Evolutionary conservation across 2,888 invertebrate genomes (phyloP), one percentile per base, ranked within the genome.

Genomic region (Aphelenchoides bicaudatus): DNA sequence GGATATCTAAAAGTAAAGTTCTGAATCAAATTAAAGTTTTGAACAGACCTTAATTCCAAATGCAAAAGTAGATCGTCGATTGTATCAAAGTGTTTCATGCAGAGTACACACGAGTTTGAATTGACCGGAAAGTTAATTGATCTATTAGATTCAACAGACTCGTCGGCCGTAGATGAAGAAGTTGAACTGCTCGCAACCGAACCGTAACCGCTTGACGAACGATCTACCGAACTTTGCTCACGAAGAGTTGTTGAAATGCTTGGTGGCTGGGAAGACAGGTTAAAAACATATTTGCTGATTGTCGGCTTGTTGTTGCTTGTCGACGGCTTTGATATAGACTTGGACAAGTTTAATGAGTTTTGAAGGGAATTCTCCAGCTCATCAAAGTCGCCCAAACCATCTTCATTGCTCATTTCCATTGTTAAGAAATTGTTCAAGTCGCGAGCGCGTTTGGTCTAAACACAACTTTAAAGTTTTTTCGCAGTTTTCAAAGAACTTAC

Each of bases 351-450:
- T n/a, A n/a, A n/a, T n/a, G n/a, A n/a, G n/a, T n/a, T n/a, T n/a
- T n/a, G 13, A 13, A 43, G 10, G 27, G 43, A 43, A 23, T 43
- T 43, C 25, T n/a, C 43, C 16, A 10, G 43, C 23, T 10, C 43
- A n/a, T 3, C 2, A 25, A 13, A 10, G 13, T 25, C 13, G 16
- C 1, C 4, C 23, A 43, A 25, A 1, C 16, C 13, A n/a, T 43
- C 43, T 16, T 43, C 43, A 27, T 43, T 43, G 3, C 43, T 43
- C 43, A 43, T 3, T 16, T 43, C 43, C 43, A 43, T 43, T 16
- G 27, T 27, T 27, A 43, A 16, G 16, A 25, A 43, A 16, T 43
- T 43, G n/a, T n/a, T n/a, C n/a, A n/a, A n/a, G n/a, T n/a, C n/a
- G n/a, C n/a, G n/a, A n/a, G n/a, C n/a, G n/a, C n/a, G n/a, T n/a